These are phyloP conservation scores for Neotragus moschatus DNA, from an alignment of 2,113 vertebrate species.

Conservation along the genomic window DNA sequence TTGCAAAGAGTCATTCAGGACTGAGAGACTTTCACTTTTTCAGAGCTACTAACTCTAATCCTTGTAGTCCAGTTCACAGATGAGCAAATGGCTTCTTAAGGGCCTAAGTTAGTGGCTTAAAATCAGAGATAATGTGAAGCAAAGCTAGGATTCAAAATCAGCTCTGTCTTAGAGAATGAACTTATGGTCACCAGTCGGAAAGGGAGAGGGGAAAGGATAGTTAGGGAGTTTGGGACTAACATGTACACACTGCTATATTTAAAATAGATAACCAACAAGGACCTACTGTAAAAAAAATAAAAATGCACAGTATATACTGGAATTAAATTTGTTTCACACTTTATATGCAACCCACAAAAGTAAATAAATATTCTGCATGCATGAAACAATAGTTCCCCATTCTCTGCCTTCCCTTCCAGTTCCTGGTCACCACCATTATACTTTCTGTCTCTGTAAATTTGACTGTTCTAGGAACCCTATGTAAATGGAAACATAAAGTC, in stretches of 20 bases:
- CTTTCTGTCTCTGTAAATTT: not conserved
- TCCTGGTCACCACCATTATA: not conserved
- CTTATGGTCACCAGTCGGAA: not conserved
- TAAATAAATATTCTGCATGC: not conserved
- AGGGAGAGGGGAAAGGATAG: not conserved
- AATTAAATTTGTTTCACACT: not conserved
- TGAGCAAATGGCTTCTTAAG: not conserved
- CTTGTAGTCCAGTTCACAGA: not conserved
- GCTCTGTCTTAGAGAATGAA: not conserved
- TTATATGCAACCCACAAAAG: not conserved
- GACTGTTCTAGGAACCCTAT: not conserved
- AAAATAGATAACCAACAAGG: not conserved
- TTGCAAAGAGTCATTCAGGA: not conserved
- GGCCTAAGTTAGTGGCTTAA: not conserved
- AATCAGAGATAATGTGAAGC: not conserved
- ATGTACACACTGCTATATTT: not conserved
- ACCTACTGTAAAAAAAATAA: not conserved
- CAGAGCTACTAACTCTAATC: not conserved
- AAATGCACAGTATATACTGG: not conserved
- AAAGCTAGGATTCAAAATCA: not conserved
- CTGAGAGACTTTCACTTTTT: not conserved
- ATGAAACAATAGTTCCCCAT: not conserved
- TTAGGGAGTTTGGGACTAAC: not conserved
- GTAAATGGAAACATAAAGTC: not conserved
- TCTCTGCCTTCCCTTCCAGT: not conserved